These are phyloP conservation scores for Coenobita brevimanus DNA, from an alignment of 1,140 invertebrate species.

Conservation along the genomic window DNA sequence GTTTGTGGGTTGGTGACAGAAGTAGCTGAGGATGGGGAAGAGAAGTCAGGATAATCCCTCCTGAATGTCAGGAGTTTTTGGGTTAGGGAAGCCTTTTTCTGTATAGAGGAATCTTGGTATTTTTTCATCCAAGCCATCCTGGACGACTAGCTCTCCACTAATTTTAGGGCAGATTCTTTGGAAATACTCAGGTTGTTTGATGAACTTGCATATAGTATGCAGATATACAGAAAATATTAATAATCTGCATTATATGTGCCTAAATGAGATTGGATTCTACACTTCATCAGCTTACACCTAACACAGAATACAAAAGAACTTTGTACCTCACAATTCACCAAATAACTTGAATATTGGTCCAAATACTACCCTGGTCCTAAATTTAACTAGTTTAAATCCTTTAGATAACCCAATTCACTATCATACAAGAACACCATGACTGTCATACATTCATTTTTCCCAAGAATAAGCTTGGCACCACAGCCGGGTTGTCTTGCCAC, in stretches of 20 bases:
- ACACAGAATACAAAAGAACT: constrained; percentile 60
- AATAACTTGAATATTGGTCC: constrained; percentile 55
- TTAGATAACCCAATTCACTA: constrained; percentile 47
- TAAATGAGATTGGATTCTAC: constrained; percentile 42
- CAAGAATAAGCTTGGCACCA: constrained; percentile 52
- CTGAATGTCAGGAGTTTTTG: constrained; percentile 61
- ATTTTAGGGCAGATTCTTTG: constrained; percentile 22
- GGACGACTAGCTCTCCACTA: constrained; percentile 49
- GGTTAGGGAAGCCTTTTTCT: constrained; percentile 34
- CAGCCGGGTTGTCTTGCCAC: constrained; percentile 41
- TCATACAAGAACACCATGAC: constrained; percentile 47
- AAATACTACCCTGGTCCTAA: constrained; percentile 34
- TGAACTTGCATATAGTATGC: constrained; percentile 46
- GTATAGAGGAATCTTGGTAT: constrained; percentile 41
- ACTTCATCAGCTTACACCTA: constrained; percentile 36
- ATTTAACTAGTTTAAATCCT: constrained; percentile 54
- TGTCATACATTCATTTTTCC: constrained; percentile 22
- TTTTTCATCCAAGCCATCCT: constrained; percentile 56
- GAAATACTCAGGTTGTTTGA: constrained; percentile 53
- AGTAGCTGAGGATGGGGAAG: neutral
- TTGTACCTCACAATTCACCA: constrained; percentile 62
- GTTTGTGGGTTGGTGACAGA: constrained; percentile 53
- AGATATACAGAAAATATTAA: constrained; percentile 34
- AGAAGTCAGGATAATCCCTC: constrained; percentile 49
- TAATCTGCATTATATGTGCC: constrained; percentile 44